Base-by-base conservation (phyloP, 1,140 invertebrate genomes). In the Gonioctena quinquepunctata region DNA sequence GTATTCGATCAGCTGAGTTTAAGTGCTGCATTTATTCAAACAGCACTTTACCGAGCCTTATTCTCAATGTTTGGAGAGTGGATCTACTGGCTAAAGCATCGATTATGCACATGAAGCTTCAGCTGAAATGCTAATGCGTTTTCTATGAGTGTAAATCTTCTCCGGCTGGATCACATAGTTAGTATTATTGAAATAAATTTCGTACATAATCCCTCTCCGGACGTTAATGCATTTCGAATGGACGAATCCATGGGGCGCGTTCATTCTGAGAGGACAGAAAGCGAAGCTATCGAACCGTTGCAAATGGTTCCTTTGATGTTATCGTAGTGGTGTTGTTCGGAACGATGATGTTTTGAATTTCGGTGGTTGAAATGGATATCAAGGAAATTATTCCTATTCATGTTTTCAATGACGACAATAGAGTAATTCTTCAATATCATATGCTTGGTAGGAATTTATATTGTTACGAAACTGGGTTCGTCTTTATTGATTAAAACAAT, bases 121-220 rank as follows among this genome's bases (percentile, higher is more conserved):
- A 70, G 63, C 57, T 63, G 27, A 48, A 59, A 69, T 59, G 63
- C 54, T 73, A 73, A 73, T 73, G 71, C 67, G 68, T 65, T 73
- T 70, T 70, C 67, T 69, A 69, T 60, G 63, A 69, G 63, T 66
- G 63, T 61, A 69, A 69, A 73, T 73, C 71, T 69, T 52, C 56
- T 59, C 19, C 61, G 16, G 19, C 11, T 5, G 66, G 66, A 69
- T 72, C 69, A 69, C 66, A 48, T 64, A 56, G 52, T 66, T 64
- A 66, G 71, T 65, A 66, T 73, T 73, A 73, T 69, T 67, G 67
- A 68, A 72, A 72, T 72, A 69, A 67, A 67, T 72, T 69, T 64
- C 67, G 66, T 57, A 70, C 62, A 54, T 65, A 68, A 73, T 73
- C 65, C 64, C 64, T n/a, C 33, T 49, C 27, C 16, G 54, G 66